phyloP scores from a whole-genome alignment of 2,113 vertebrate species.

The Leucopsar rothschildi region DNA sequence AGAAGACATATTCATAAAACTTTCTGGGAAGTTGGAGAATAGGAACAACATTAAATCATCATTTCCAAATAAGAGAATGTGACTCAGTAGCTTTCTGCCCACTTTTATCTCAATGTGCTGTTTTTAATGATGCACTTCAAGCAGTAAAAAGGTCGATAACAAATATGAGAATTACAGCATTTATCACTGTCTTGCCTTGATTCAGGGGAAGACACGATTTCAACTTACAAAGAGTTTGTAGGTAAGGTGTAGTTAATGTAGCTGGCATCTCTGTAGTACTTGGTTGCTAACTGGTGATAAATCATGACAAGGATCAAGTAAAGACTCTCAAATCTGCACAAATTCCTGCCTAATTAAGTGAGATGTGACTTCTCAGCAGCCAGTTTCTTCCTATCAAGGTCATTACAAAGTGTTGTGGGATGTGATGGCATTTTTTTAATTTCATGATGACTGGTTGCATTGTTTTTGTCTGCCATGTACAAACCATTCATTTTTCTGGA shows the following conservation, averaged over 20 bases:
- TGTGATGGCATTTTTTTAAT: not conserved
- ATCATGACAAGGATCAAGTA: not conserved
- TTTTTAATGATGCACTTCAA: not conserved
- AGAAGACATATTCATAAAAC: not conserved
- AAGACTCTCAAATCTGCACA: not conserved
- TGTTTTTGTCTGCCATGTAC: not conserved
- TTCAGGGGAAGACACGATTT: not conserved
- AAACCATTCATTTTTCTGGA: not conserved
- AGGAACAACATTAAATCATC: not conserved
- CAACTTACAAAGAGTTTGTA: not conserved
- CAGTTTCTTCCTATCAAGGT: not conserved
- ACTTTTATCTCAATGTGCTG: accelerated
- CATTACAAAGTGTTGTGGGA: not conserved
- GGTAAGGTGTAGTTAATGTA: not conserved
- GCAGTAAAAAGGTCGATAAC: not conserved
- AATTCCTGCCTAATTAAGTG: not conserved
- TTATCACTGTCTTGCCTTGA: not conserved
- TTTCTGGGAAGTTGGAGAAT: not conserved
- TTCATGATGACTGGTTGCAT: not conserved
- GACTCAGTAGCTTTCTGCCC: not conserved
- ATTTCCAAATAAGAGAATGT: not conserved
- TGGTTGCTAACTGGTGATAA: not conserved
- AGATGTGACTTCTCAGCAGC: not conserved
- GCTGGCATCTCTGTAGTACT: accelerated
- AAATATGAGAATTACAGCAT: not conserved